These are phyloP conservation scores for Cryptomyrus ogoouensis DNA, from an alignment of 2,113 vertebrate genomes.

Conservation along the genomic window DNA sequence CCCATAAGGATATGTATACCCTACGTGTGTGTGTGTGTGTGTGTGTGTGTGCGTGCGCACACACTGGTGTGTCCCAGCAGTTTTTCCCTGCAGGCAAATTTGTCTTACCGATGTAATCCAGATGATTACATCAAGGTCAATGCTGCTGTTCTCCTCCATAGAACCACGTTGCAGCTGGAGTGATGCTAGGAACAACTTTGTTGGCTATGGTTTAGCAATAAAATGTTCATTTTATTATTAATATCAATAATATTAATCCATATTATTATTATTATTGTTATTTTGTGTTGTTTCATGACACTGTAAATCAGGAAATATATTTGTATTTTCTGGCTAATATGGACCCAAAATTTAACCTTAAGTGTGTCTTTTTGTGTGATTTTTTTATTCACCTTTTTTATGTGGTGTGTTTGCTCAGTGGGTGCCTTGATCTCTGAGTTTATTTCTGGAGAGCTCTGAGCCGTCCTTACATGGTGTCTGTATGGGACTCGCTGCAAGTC, in stretches of 20 bases:
- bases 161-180: not conserved
- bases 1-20: no score
- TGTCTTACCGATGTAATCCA: not conserved
- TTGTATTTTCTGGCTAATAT: not conserved
- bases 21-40: not conserved
- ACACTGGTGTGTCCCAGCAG: not conserved
- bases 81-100: not conserved
- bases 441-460: not conserved
- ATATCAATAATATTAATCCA: no score
- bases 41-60: not conserved
- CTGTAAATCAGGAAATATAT: not conserved
- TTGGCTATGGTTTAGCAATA: not conserved
- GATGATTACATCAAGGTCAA: slow-evolving; percentile 3
- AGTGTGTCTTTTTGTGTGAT: not conserved
- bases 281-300: not conserved
- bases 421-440: not conserved
- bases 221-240: not conserved
- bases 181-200: not conserved
- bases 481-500: not conserved
- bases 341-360: not conserved
- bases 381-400: not conserved
- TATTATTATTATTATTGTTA: not conserved
- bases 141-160: not conserved
- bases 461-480: not conserved
- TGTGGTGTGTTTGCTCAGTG: not conserved